A percentile compares a stretch with the other conserved stretches of the same genome.
These are phyloP conservation scores for Proterorhinus semilunaris DNA, from an alignment of 2,113 vertebrate species.

Conservation along the genomic window DNA sequence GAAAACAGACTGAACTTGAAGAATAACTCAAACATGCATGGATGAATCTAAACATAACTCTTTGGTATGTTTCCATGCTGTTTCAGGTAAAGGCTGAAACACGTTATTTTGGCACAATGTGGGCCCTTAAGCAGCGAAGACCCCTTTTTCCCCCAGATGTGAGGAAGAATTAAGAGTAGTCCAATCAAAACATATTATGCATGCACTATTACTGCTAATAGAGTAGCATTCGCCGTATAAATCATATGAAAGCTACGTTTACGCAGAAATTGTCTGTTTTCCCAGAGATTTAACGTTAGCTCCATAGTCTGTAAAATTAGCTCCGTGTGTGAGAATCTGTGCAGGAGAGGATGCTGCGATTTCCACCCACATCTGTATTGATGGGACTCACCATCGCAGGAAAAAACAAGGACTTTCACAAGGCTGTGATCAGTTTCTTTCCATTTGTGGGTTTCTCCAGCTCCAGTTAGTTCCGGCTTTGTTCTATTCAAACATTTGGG, in stretches of 20 bases:
- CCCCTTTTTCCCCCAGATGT: neutral
- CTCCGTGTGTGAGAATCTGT: neutral
- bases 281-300: neutral
- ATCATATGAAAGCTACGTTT: neutral
- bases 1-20: too few relatives aligned
- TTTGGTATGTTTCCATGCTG: too few relatives aligned
- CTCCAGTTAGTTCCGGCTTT: neutral
- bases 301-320: too few relatives aligned
- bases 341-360: constrained; percentile 4
- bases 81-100: too few relatives aligned
- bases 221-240: neutral
- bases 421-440: neutral
- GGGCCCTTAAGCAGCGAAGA: too few relatives aligned
- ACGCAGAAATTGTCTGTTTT: neutral
- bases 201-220: neutral
- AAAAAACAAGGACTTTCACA: neutral
- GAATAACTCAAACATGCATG: too few relatives aligned
- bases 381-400: neutral
- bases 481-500: neutral
- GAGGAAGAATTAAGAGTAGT: neutral
- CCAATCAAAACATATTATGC: neutral
- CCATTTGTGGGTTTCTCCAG: neutral
- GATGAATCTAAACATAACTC: too few relatives aligned
- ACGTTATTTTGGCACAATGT: too few relatives aligned
- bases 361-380: neutral